phyloP scores from a whole-genome alignment of 2,113 vertebrate genomes.

The Siphamia tubifer region DNA sequence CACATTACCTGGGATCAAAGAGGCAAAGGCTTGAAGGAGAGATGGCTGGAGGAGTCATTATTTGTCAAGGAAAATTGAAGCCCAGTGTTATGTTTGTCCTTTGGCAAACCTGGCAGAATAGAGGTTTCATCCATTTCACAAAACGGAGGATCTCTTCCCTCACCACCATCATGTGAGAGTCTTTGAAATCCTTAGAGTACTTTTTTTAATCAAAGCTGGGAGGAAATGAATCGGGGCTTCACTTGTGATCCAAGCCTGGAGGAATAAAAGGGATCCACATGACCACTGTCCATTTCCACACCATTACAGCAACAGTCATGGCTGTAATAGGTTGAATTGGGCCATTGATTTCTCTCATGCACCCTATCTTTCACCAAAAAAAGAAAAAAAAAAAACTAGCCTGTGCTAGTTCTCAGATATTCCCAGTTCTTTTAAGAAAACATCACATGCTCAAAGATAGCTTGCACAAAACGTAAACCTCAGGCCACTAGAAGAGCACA shows the following conservation, averaged over 20 bases:
- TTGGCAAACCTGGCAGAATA: conserved; percentile 48
- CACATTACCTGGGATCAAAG: conserved; percentile 77
- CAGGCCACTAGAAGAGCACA: conserved; percentile 15
- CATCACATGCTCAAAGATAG: conserved; percentile 51
- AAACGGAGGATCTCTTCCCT: conserved; percentile 42
- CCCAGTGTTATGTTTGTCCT: conserved; percentile 62
- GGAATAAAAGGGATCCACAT: conserved; percentile 69
- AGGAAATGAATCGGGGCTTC: conserved; percentile 64
- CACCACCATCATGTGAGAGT: conserved; percentile 62
- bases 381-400: too few species aligned
- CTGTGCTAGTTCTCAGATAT: conserved; percentile 49
- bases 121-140: conserved; percentile 35
- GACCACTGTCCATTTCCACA: conserved; percentile 72
- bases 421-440: conserved; percentile 46
- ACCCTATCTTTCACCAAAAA: conserved; percentile 48
- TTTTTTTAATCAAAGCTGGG: conserved; percentile 62
- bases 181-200: conserved; percentile 61
- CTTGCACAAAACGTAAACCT: conserved; percentile 32
- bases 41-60: conserved; percentile 51
- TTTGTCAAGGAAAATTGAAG: conserved; percentile 66
- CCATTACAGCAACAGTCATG: conserved; percentile 74
- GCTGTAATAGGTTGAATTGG: conserved; percentile 69
- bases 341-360: conserved; percentile 64
- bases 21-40: conserved; percentile 35
- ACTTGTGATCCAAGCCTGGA: conserved; percentile 63